Conservation (phyloP, 2,888 invertebrate species). For the Choreutis nemorana region DNA sequence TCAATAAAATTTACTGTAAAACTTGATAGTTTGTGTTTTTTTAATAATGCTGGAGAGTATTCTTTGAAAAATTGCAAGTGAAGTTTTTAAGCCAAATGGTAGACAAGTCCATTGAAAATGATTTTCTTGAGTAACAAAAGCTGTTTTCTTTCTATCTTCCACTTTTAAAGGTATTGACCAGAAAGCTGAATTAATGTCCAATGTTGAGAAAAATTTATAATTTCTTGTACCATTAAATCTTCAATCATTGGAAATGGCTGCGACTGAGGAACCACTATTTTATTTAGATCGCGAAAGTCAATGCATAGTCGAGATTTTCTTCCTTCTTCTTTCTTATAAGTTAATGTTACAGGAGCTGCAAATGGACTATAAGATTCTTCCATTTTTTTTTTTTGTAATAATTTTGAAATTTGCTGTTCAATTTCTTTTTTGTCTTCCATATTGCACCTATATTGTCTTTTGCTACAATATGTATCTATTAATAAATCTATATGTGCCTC, state of each 20-base stretch:
- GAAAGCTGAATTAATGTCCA: conserved; percentile 18
- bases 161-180: conserved; percentile 17
- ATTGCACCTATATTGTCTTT: conserved; percentile 7
- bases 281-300: conserved; percentile 15
- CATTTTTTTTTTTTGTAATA: conserved; percentile 5
- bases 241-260: conserved; percentile 11
- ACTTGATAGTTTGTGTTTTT: conserved; percentile 3
- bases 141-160: conserved; percentile 15
- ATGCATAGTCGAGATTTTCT: conserved; percentile 18
- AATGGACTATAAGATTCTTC: conserved; percentile 8
- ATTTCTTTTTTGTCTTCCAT: conserved; percentile 9
- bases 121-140: conserved; percentile 15
- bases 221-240: neutral
- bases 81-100: conserved; percentile 17
- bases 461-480: conserved; percentile 17
- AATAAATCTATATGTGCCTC: conserved; percentile 13
- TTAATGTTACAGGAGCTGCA: conserved; percentile 9
- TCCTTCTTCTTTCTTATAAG: conserved; percentile 7
- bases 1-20: conserved; percentile 3
- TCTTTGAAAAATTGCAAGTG: conserved; percentile 17
- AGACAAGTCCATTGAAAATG: conserved; percentile 14
- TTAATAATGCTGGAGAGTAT: conserved; percentile 6
- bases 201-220: neutral
- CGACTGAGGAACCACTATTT: conserved; percentile 13
- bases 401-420: conserved; percentile 7